These are phyloP conservation scores for Pelodiscus sinensis DNA, from an alignment of 2,113 vertebrate genomes.

Conservation along the genomic window DNA sequence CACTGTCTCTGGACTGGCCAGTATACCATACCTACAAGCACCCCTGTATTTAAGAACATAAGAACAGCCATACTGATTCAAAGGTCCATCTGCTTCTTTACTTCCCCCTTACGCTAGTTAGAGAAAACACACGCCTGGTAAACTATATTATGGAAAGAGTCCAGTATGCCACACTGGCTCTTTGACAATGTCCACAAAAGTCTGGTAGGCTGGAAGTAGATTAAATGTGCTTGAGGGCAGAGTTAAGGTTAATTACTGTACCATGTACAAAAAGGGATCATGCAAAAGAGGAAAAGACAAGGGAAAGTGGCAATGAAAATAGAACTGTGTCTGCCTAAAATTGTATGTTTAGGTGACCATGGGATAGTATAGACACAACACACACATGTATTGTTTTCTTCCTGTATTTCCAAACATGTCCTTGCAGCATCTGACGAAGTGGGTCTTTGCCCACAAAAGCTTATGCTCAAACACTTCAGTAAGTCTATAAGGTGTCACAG, in stretches of 20 bases:
- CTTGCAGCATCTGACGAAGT: not conserved
- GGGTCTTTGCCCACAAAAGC: too few relatives aligned
- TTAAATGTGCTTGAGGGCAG: conserved; percentile 20
- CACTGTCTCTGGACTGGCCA: too few relatives aligned
- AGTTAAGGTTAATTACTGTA: conserved; percentile 46
- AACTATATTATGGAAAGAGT: not conserved
- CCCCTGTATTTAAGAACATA: too few relatives aligned
- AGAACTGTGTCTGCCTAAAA: not conserved
- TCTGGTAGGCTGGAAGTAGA: conserved; percentile 28
- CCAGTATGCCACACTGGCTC: not conserved
- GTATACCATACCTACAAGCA: too few relatives aligned
- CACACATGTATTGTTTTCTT: conserved; percentile 7
- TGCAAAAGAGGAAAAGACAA: not conserved
- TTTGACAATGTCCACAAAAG: conserved; percentile 22
- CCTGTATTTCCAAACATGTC: conserved; percentile 14
- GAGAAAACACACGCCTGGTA: not conserved
- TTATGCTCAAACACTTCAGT: too few relatives aligned
- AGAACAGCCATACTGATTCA: too few relatives aligned
- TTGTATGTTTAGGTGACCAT: conserved; percentile 39
- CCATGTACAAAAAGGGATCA: not conserved
- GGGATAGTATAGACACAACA: conserved; percentile 35
- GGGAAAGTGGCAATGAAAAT: not conserved
- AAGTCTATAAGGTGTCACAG: too few relatives aligned
- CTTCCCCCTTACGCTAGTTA: accelerated
- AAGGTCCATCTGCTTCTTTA: not conserved